Percentiles rank a stretch among this genome's conserved stretches.
These are phyloP conservation scores for Drosophila pegasa DNA, from an alignment of 2,888 invertebrate species.

Conservation along the genomic window DNA sequence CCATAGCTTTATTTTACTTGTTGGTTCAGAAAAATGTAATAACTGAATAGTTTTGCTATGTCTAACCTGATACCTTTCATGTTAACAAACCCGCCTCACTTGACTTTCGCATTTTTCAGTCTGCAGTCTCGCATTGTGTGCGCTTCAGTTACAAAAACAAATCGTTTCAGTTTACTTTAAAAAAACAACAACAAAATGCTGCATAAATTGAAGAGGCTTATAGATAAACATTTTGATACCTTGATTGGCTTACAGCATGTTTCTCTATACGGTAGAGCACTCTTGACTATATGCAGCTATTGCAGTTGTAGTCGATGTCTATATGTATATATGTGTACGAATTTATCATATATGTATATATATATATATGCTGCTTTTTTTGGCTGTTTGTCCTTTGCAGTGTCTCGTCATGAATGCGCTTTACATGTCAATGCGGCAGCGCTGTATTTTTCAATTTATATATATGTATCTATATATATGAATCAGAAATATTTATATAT, in stretches of 20 bases:
- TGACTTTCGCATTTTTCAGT: not conserved
- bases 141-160: not conserved
- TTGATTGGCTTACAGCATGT: constrained; percentile 9
- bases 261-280: not conserved
- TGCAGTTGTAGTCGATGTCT: not conserved
- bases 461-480: not conserved
- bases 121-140: not conserved
- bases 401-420: not conserved
- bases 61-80: not conserved
- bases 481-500: not conserved
- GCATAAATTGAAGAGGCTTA: constrained; percentile 2
- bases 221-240: not conserved
- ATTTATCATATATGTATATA: not conserved
- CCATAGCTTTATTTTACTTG: not conserved
- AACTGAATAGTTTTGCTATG: not conserved
- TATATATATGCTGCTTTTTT: too few relatives aligned
- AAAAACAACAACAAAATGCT: not conserved
- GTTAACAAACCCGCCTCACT: not conserved
- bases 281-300: not conserved
- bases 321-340: not conserved
- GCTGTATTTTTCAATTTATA: not conserved
- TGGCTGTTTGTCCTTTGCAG: constrained; percentile 5
- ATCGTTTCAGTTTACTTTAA: not conserved
- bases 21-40: not conserved
- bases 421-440: not conserved